A percentile compares a stretch with the other conserved stretches of the same genome.
phyloP scores from a whole-genome alignment of 2,888 invertebrate genomes.

The Ectemnius cavifrons region DNA sequence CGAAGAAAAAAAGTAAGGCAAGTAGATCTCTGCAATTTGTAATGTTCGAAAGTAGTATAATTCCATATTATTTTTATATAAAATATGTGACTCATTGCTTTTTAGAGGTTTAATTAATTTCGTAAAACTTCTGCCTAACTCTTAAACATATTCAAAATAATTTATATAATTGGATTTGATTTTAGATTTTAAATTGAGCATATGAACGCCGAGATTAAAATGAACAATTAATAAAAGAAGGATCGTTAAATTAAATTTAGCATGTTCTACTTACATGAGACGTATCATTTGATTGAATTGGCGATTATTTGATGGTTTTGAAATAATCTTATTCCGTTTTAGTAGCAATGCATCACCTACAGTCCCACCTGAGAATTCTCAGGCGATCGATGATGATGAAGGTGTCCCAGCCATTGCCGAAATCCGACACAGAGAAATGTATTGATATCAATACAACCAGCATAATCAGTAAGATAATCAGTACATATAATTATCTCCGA shows the following conservation, averaged over 20 bases:
- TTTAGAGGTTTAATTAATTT: no score
- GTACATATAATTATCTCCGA: neutral
- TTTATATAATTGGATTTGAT: no score
- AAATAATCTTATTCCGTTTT: neutral
- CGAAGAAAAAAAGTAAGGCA: no score
- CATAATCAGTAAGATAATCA: conserved; percentile 50
- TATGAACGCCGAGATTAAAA: no score
- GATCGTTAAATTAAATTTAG: conserved; percentile 8
- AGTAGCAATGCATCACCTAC: conserved; percentile 33
- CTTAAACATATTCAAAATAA: no score
- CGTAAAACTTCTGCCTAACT: no score
- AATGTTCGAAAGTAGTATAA: no score
- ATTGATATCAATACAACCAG: conserved; percentile 46
- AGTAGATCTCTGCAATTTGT: no score
- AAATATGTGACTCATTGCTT: no score
- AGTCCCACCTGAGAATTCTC: conserved; percentile 20
- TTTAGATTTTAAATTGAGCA: no score
- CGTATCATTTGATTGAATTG: neutral
- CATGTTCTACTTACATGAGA: neutral
- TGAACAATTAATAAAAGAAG: no score
- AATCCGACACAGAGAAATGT: conserved; percentile 47
- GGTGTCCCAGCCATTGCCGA: conserved; percentile 34
- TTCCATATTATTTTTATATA: no score
- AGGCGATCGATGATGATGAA: conserved; percentile 38
- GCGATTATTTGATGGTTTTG: neutral